Conservation (phyloP, 2,113 vertebrate species). For the Scatophagus argus region DNA sequence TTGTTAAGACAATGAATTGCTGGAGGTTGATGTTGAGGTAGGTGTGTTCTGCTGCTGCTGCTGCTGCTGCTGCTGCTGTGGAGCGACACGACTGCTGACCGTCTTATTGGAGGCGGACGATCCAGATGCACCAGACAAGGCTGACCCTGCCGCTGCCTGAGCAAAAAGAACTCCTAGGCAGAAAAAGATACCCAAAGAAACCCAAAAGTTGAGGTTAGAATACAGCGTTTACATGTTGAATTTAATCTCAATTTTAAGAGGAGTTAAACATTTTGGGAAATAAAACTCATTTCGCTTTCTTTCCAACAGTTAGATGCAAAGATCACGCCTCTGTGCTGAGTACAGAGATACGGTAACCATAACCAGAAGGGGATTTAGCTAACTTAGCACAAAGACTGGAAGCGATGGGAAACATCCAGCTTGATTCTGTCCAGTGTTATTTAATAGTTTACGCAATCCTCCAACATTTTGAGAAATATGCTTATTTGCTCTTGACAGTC, state of each 20-base stretch:
- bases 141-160: slow-evolving; percentile 87
- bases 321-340: neutral
- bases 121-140: slow-evolving; percentile 81
- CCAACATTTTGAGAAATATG: neutral
- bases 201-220: neutral
- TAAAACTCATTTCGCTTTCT: neutral
- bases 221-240: neutral
- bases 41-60: slow-evolving; percentile 76
- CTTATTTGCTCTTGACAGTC: neutral
- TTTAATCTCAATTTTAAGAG: neutral
- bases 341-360: neutral
- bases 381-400: neutral
- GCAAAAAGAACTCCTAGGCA: slow-evolving; percentile 92
- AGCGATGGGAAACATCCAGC: neutral
- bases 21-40: slow-evolving; percentile 84
- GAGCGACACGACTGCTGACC: slow-evolving; percentile 65
- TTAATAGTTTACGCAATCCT: no score
- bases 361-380: neutral
- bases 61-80: slow-evolving; percentile 69
- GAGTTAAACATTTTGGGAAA: neutral
- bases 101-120: slow-evolving; percentile 84
- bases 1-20: slow-evolving; percentile 84
- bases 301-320: neutral
- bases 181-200: slow-evolving; percentile 31
- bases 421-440: neutral